A percentile compares a stretch with the other conserved stretches of the same genome.
These are phyloP conservation scores for Plebejus argus DNA, from an alignment of 2,888 invertebrate genomes.

Conservation along the genomic window DNA sequence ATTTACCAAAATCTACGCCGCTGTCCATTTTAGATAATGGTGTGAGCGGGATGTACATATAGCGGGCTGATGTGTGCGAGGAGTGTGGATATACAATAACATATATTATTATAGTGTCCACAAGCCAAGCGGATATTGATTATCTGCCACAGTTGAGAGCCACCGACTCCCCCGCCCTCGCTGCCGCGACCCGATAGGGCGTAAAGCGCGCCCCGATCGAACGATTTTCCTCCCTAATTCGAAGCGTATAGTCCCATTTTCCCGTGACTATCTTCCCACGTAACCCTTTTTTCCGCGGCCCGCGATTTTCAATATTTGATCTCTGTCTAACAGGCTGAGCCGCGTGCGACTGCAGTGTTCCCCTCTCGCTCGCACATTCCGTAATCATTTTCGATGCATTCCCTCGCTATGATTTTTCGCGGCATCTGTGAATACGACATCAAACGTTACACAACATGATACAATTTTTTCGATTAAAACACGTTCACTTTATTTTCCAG, in stretches of 20 bases:
- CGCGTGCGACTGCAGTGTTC: slow-evolving; percentile 71
- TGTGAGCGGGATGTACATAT: slow-evolving; percentile 62
- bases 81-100: slow-evolving; percentile 71
- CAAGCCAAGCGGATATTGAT: slow-evolving; percentile 82
- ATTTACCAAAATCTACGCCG: slow-evolving; percentile 80
- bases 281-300: slow-evolving; percentile 56
- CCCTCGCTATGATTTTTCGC: slow-evolving; percentile 76
- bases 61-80: slow-evolving; percentile 49
- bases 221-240: slow-evolving; percentile 58
- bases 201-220: slow-evolving; percentile 49
- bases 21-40: slow-evolving; percentile 81
- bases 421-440: slow-evolving; percentile 60
- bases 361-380: slow-evolving; percentile 75
- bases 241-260: slow-evolving; percentile 57
- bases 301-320: slow-evolving; percentile 78
- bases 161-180: slow-evolving; percentile 66
- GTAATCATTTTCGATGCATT: slow-evolving; percentile 80
- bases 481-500: background rate
- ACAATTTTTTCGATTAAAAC: background rate
- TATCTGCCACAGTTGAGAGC: slow-evolving; percentile 82
- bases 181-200: slow-evolving; percentile 52
- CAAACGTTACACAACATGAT: slow-evolving; percentile 51
- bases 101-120: slow-evolving; percentile 81
- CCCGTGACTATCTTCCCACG: slow-evolving; percentile 45
- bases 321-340: slow-evolving; percentile 78